phyloP scores from a whole-genome alignment of 2,113 vertebrate genomes.

The Dicrurus megarhynchus region DNA sequence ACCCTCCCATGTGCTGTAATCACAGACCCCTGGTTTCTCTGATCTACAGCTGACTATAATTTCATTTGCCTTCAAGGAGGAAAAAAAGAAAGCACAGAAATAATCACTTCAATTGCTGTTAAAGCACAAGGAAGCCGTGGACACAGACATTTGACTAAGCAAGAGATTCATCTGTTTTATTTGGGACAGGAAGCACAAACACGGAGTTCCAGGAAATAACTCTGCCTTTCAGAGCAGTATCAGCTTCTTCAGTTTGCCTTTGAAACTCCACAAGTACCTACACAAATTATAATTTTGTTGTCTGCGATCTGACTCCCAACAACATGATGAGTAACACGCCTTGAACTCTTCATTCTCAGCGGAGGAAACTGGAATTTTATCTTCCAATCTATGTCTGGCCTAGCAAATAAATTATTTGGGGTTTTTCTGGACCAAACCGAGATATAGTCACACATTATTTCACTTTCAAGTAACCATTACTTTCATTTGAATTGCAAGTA shows the following conservation, averaged over 20 bases:
- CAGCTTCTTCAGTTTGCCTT: background rate
- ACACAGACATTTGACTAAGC: background rate
- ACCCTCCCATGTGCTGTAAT: background rate
- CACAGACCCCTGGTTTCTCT: background rate
- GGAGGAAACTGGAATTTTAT: background rate
- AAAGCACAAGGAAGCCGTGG: background rate
- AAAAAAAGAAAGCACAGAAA: background rate
- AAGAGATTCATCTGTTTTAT: background rate
- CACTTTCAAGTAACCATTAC: slow-evolving; percentile 1
- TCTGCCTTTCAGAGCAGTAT: background rate
- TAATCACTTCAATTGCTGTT: background rate
- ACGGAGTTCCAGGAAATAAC: background rate
- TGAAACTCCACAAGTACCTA: background rate
- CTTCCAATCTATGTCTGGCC: background rate
- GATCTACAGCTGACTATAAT: background rate
- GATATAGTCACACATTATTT: background rate
- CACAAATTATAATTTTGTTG: background rate
- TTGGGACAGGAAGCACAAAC: background rate
- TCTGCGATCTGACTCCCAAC: background rate
- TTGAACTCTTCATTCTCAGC: background rate
- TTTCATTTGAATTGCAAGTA: slow-evolving; percentile 14
- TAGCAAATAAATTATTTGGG: background rate
- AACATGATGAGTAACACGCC: background rate
- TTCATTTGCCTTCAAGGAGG: background rate
- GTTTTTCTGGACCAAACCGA: background rate